These are phyloP conservation scores for Philaethria dido DNA, from an alignment of 2,888 invertebrate species.

Conservation along the genomic window DNA sequence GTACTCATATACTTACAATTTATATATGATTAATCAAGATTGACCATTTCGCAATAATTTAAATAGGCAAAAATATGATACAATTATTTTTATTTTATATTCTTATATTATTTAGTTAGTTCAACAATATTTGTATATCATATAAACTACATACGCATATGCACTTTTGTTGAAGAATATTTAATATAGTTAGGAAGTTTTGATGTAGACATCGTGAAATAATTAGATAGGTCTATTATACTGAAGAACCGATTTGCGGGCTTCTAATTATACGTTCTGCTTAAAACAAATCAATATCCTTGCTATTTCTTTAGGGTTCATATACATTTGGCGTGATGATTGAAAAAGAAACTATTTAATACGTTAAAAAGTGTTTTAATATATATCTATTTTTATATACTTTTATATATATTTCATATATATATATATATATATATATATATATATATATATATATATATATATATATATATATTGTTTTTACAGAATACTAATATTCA, in stretches of 20 bases:
- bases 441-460: too few species aligned
- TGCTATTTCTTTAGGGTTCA: slow-evolving; percentile 8
- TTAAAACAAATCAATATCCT: slow-evolving; percentile 28
- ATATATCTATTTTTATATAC: too few species aligned
- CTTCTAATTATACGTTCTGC: slow-evolving; percentile 33
- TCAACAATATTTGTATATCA: background rate
- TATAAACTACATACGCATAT: background rate
- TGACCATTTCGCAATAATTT: too few species aligned
- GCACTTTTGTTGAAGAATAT: background rate
- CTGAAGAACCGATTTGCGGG: slow-evolving; percentile 23
- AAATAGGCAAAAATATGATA: background rate
- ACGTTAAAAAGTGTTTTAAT: too few species aligned
- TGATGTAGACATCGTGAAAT: slow-evolving; percentile 15
- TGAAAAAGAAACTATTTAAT: background rate
- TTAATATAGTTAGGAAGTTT: slow-evolving; percentile 10
- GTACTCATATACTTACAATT: too few species aligned
- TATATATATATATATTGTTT: too few species aligned
- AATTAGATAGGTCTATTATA: slow-evolving; percentile 19
- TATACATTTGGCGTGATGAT: slow-evolving; percentile 17
- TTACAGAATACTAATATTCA: too few species aligned
- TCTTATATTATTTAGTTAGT: too few species aligned
- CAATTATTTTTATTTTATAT: too few species aligned
- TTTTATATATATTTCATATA: too few species aligned
- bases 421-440: too few species aligned
- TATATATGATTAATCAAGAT: too few species aligned